Evolutionary conservation across 2,797 vertebrate species (phyloP).

Genomic region (Limnodromus scolopaceus): DNA sequence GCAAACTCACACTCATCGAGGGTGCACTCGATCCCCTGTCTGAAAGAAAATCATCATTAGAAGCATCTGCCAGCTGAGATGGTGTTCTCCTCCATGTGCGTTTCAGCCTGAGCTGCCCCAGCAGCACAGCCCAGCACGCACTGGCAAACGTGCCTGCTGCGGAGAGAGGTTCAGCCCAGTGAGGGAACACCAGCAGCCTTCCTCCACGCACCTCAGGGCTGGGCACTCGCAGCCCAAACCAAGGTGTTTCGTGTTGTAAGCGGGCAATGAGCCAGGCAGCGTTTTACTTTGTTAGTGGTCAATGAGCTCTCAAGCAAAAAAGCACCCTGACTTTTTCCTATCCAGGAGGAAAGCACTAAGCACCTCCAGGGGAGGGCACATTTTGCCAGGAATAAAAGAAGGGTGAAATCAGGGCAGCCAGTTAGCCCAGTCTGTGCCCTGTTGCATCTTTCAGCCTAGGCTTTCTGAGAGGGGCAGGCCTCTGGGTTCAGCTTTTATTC

Average conservation of each 20-base stretch:
- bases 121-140: not conserved
- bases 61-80: not conserved
- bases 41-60: not conserved
- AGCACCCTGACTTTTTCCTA: not conserved
- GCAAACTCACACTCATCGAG: too few relatives aligned
- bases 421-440: not conserved
- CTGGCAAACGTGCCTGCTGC: not conserved
- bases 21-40: not conserved
- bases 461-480: not conserved
- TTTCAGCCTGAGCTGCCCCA: not conserved
- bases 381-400: not conserved
- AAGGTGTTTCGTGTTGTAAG: not conserved
- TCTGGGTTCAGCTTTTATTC: not conserved
- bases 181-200: not conserved
- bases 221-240: not conserved
- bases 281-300: too few relatives aligned
- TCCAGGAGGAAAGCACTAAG: not conserved
- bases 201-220: rapidly evolving
- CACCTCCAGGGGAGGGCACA: not conserved
- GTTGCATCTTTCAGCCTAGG: not conserved
- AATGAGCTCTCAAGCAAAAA: not conserved
- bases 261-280: too few relatives aligned
- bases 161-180: not conserved
- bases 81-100: not conserved
- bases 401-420: not conserved